These are phyloP conservation scores for Mustela nigripes DNA, from an alignment of 2,113 vertebrate genomes.

Conservation along the genomic window DNA sequence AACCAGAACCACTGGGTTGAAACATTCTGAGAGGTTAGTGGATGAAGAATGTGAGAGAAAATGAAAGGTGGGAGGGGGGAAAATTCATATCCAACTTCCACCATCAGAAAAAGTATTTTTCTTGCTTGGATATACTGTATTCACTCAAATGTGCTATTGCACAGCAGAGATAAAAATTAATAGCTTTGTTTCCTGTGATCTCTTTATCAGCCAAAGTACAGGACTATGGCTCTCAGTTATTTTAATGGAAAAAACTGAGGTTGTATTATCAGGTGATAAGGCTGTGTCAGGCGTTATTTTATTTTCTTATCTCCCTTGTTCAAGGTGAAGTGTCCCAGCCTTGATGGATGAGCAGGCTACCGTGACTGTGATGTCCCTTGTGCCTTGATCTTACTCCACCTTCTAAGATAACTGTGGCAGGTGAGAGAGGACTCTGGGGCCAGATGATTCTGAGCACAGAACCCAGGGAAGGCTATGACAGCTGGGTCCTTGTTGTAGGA, in stretches of 20 bases:
- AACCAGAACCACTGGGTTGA: not conserved
- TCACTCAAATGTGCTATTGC: constrained; percentile 79
- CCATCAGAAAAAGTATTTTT: constrained; percentile 48
- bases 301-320: constrained; percentile 81
- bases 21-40: constrained; percentile 69
- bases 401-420: constrained; percentile 67
- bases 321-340: constrained; percentile 70
- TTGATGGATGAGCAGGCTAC: constrained; percentile 47
- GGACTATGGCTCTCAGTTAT: constrained; percentile 68
- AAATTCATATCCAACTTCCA: not conserved
- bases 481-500: not conserved
- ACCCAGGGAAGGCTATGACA: not conserved
- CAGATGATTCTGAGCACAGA: constrained; percentile 10
- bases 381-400: constrained; percentile 61
- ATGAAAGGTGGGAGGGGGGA: constrained; percentile 70
- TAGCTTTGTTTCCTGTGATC: constrained; percentile 82
- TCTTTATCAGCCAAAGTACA: constrained; percentile 83
- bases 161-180: constrained; percentile 84
- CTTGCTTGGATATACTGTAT: constrained; percentile 75
- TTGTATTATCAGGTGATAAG: constrained; percentile 79
- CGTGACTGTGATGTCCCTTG: not conserved
- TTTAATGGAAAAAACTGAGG: constrained; percentile 84
- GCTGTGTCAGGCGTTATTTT: constrained; percentile 79
- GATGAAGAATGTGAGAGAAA: constrained; percentile 79
- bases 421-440: not conserved